Conservation (phyloP, 2,113 vertebrate genomes). For the Spermophilus dauricus region DNA sequence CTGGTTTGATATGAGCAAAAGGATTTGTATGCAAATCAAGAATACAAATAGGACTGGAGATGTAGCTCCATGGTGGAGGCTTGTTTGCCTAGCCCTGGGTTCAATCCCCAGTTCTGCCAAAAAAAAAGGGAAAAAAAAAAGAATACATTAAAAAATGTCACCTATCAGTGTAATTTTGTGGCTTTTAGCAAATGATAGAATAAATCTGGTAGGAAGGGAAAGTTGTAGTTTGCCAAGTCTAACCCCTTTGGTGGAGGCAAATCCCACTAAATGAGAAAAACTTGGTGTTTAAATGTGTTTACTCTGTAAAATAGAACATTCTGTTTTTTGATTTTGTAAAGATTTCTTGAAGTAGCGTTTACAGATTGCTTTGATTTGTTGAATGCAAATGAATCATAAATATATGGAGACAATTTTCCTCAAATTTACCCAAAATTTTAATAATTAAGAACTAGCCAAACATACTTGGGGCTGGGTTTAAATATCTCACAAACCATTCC, state of each 20-base stretch:
- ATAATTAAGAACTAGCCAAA: conserved; percentile 62
- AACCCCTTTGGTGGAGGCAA: conserved; percentile 28
- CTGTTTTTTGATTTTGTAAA: conserved; percentile 55
- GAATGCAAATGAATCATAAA: conserved; percentile 52
- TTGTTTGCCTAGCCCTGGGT: background rate
- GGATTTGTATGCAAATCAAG: conserved; percentile 41
- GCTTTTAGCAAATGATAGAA: background rate
- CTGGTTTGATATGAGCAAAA: conserved; percentile 36
- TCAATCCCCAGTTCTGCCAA: background rate
- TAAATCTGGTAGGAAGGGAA: background rate
- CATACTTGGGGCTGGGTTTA: conserved; percentile 41
- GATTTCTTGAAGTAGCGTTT: conserved; percentile 32
- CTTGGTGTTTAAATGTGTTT: conserved; percentile 60
- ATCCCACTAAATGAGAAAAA: conserved; percentile 30
- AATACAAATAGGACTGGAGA: background rate
- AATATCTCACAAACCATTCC: conserved; percentile 54
- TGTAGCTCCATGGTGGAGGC: background rate
- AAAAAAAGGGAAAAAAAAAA: too few relatives aligned
- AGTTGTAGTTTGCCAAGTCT: conserved; percentile 37
- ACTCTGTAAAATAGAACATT: conserved; percentile 46
- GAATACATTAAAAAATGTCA: background rate
- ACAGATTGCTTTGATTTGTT: conserved; percentile 58
- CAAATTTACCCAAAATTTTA: conserved; percentile 63
- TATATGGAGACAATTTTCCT: conserved; percentile 46
- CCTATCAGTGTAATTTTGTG: background rate